These are phyloP conservation scores for Taenioides sp. DNA, from an alignment of 2,797 vertebrate genomes.

Conservation along the genomic window DNA sequence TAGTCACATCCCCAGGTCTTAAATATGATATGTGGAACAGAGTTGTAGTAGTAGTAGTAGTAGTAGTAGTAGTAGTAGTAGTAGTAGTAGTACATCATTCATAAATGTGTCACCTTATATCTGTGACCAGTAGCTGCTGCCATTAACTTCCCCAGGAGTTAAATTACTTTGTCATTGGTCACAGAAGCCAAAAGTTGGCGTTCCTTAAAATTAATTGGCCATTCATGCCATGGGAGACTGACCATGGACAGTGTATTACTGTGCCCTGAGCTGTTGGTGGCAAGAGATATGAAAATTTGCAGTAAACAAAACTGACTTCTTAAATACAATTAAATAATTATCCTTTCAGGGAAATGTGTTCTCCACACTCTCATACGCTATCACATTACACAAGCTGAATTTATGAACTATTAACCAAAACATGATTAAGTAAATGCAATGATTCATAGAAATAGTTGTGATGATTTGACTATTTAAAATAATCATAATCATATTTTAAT, in stretches of 20 bases:
- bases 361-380: background rate
- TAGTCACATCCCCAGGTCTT: background rate
- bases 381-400: background rate
- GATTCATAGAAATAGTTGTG: no score
- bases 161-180: slow-evolving; percentile 5
- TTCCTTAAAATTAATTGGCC: slow-evolving; percentile 19
- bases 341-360: background rate
- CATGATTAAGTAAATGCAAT: no score
- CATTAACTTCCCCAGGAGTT: background rate
- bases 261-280: background rate
- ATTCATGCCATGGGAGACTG: slow-evolving; percentile 34
- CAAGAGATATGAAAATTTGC: slow-evolving; percentile 17
- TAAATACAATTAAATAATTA: background rate
- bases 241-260: slow-evolving; percentile 10
- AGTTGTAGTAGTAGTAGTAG: background rate
- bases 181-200: slow-evolving; percentile 17
- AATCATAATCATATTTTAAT: no score
- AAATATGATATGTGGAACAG: no score
- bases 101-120: background rate
- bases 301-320: background rate
- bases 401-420: no score
- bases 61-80: no score
- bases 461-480: no score
- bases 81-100: background rate
- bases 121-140: background rate